A percentile compares a stretch with the other conserved stretches of the same genome.
These are phyloP conservation scores for Salpingus planirostris DNA, from an alignment of 2,888 invertebrate species.

Conservation along the genomic window DNA sequence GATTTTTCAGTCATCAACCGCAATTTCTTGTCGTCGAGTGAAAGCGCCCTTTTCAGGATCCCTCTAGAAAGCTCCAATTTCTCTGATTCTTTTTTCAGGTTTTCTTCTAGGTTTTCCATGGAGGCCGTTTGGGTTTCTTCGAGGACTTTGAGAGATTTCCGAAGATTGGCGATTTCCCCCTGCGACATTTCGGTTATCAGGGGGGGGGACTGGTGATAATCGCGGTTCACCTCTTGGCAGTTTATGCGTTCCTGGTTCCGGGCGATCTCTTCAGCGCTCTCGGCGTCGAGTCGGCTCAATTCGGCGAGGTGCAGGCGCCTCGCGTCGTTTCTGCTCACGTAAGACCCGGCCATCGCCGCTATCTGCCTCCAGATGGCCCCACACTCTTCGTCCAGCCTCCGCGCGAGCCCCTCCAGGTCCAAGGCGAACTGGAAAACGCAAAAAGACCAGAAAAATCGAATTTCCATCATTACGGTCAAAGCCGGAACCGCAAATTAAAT, in stretches of 20 bases:
- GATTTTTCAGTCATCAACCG: conserved; percentile 32
- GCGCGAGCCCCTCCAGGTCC: conserved; percentile 16
- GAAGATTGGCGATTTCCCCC: not conserved
- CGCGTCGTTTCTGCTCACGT: conserved; percentile 32
- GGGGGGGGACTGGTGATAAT: no score
- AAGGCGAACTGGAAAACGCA: conserved; percentile 9
- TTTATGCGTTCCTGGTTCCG: conserved; percentile 31
- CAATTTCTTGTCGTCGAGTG: conserved; percentile 27
- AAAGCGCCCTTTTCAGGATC: no score
- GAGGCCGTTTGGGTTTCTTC: conserved; percentile 15
- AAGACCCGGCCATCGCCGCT: conserved; percentile 24
- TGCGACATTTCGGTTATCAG: not conserved
- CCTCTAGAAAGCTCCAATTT: conserved; percentile 21
- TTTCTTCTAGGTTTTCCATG: no score
- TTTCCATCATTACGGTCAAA: no score
- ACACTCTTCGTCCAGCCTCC: conserved; percentile 24
- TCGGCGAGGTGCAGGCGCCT: conserved; percentile 36
- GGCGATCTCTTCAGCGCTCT: conserved; percentile 30
- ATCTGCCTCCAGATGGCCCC: conserved; percentile 34
- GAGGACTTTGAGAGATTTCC: conserved; percentile 14
- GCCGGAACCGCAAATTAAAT: conserved; percentile 12
- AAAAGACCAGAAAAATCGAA: no score
- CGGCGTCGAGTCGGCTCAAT: conserved; percentile 32
- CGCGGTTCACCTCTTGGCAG: conserved; percentile 24
- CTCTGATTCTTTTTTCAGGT: no score